Percentiles rank a stretch among this genome's conserved stretches.
phyloP scores from a whole-genome alignment of 1,140 invertebrate genomes.

The Dendrolimus kikuchii region DNA sequence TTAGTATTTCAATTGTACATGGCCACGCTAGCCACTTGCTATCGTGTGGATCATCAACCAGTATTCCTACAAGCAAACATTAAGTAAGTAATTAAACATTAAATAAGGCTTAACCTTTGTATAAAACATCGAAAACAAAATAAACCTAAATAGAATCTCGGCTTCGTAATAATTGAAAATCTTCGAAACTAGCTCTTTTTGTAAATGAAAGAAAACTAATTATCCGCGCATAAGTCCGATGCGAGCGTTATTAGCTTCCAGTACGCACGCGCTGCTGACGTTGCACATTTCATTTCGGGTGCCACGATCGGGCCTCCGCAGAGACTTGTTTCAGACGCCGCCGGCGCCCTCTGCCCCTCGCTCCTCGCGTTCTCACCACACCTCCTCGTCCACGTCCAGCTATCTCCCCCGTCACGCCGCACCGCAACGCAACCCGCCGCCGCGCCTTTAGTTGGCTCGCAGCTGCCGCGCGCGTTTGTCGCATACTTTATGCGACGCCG shows the following conservation, averaged over 20 bases:
- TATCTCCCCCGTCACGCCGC: conserved; percentile 8
- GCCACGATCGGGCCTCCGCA: conserved; percentile 18
- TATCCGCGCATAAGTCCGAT: no score
- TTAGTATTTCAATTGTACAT: no score
- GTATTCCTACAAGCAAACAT: no score
- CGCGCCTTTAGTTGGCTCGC: conserved; percentile 52
- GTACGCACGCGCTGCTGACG: conserved; percentile 53
- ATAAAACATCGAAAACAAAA: no score
- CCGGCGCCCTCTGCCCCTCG: conserved; percentile 21
- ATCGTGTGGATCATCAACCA: no score
- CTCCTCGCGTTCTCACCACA: conserved; percentile 12
- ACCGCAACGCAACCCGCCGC: conserved; percentile 10
- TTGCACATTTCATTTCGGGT: conserved; percentile 50
- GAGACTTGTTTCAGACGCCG: conserved; percentile 51
- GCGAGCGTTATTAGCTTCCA: neutral
- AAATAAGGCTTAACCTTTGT: no score
- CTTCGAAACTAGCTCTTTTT: no score
- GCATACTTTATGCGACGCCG: conserved; percentile 58
- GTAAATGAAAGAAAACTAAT: no score
- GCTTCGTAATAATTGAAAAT: no score
- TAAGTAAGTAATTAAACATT: no score
- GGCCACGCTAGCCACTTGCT: no score
- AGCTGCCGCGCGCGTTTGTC: conserved; percentile 61
- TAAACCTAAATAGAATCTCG: no score
- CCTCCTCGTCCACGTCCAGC: conserved; percentile 5